Evolutionary conservation across 2,113 vertebrate genomes (phyloP), one percentile per base, ranked within the genome.

Genomic region (Brienomyrus brachyistius): DNA sequence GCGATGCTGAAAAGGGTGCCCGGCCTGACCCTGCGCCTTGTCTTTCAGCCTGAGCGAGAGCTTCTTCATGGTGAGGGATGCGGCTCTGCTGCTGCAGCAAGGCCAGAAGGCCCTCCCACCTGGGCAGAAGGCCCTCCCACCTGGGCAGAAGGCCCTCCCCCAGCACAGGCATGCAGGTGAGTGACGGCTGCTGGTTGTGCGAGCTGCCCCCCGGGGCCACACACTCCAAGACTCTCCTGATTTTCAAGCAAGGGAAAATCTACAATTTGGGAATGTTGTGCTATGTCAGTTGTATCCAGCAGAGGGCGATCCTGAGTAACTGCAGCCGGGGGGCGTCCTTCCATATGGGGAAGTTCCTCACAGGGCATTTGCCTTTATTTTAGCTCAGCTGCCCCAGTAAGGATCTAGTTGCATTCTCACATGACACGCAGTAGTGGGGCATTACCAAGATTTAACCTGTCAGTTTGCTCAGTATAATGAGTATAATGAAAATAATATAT

Each of bases 1-100:
- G 35, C 31, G 51, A 43, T 59, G 51, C 6, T n/a, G 19, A 19
- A 15, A 11, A 5, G 85, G 23, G 48, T 9, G 15, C 85, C 50
- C 21, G 13, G 84, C 27, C n/a, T 86, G 50, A 86, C 85, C 48
- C 50, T 6, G 47, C 35, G 48, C 87, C 56, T 84, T 95, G 40
- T 93, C 91, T 94, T 93, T 51, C 96, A 99, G 98, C 95, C 93
- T 99, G 62, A 99, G 98, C 4, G 98, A 99, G 96, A 99, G 98
- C 94, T 99, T 99, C 97, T 98, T 99, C 95, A 99, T 98, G 97
- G 98, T 99, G 94, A 98, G 99, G 94, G 98, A 98, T 35, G 98
- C 98, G 45, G 98, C 98, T 84, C 97, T 99, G 91, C 99, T 99
- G 94, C 91, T 99, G 47, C 98, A 98, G 86, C 98, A 98, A 94